Evolutionary conservation across 1,140 invertebrate genomes (phyloP), one percentile per base, ranked within the genome.

Genomic region (Platyscapa corneri): DNA sequence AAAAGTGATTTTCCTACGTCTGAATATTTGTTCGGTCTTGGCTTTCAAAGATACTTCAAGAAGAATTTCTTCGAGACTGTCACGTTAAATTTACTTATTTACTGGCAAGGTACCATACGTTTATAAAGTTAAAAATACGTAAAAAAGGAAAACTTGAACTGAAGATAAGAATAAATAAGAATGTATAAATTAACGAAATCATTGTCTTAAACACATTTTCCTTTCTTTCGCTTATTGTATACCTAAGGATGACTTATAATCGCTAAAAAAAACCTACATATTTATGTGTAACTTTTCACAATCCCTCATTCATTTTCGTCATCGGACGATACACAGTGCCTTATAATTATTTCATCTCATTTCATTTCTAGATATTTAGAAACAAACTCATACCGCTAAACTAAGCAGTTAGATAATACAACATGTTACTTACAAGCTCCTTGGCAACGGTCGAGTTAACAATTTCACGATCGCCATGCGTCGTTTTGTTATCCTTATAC

Each of bases 31-130:
- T 84, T 84, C 82, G 82, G 72, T 79, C 77, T 77, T 77, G 74
- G 86, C 83, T 85, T n/a, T 53, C 34, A 53, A 34, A 37, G 76
- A 79, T 76, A 84, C 67, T 84, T 87, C 77, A 80, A 80, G 37
- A 75, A 64, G 46, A 60, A 78, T 81, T 70, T 64, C 81, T 76
- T 77, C 56, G 39, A 30, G n/a, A 20, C 46, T 39, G 64, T 76
- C 56, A 3, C n/a, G 78, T 86, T 88, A 88, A 85, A 60, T 56
- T 75, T 86, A 86, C 46, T 81, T 87, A 42, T 82, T 84, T 90
- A 90, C 89, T 90, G 90, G 89, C 90, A 90, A 90, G 89, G 87
- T 90, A 90, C 80, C 86, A 78, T 88, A 86, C 85, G 76, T 83
- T 83, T 77, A 82, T 82, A 82, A 79, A 27, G 20, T 72, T 87